A percentile compares a stretch with the other conserved stretches of the same genome.
Evolutionary conservation across 2,888 invertebrate species (phyloP).

Genomic region (Hydroisotoma schaefferi): DNA sequence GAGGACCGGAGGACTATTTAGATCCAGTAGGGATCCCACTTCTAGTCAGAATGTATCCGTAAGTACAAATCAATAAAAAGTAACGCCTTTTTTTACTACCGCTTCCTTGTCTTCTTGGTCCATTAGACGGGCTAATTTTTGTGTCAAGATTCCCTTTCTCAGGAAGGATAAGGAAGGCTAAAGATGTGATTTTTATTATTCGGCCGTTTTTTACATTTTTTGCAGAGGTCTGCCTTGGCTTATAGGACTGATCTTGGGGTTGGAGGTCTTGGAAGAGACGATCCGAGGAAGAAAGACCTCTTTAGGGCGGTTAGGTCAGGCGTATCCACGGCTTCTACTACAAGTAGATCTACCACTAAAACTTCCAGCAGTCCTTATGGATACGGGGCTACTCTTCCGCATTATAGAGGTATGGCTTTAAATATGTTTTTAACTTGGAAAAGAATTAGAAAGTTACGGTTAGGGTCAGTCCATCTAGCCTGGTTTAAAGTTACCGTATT

Average conservation of each 20-base stretch:
- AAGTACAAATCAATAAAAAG: constrained; percentile 47
- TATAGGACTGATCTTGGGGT: constrained; percentile 62
- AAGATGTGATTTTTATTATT: too few relatives aligned
- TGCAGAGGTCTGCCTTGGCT: constrained; percentile 72
- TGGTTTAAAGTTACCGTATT: too few relatives aligned
- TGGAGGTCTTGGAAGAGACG: constrained; percentile 52
- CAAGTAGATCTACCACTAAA: constrained; percentile 88
- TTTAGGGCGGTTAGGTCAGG: constrained; percentile 68
- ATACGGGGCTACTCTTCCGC: constrained; percentile 35
- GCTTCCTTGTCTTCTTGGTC: not conserved
- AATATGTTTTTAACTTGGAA: too few relatives aligned
- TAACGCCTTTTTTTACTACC: not conserved
- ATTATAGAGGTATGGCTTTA: constrained; percentile 34
- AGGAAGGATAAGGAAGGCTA: too few relatives aligned
- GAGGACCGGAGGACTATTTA: constrained; percentile 56
- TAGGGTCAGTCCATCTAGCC: too few relatives aligned
- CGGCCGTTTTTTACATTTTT: too few relatives aligned
- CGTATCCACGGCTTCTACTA: constrained; percentile 91
- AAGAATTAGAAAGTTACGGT: too few relatives aligned
- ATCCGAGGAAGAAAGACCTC: constrained; percentile 56
- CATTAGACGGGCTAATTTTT: not conserved
- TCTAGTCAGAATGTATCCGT: constrained; percentile 53
- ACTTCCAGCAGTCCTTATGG: constrained; percentile 86
- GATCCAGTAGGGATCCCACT: constrained; percentile 36
- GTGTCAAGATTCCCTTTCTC: too few relatives aligned